phyloP scores from a whole-genome alignment of 2,797 vertebrate species.

The Momotus momota region DNA sequence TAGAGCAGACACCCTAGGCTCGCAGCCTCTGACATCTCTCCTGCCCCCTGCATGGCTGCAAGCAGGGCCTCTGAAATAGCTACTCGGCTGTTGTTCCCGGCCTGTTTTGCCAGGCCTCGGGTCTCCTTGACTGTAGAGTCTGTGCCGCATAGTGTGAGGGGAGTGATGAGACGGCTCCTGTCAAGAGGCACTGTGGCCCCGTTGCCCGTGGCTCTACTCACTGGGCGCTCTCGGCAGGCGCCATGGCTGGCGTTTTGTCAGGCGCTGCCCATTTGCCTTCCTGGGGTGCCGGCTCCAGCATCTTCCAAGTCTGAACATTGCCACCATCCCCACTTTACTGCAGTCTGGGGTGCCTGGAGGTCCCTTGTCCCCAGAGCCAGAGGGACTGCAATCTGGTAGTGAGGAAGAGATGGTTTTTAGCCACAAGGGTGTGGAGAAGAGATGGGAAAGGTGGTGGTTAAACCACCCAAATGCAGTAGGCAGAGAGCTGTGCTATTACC shows the following conservation, averaged over 20 bases:
- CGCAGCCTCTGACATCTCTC: rapidly evolving
- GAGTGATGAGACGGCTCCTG: background rate
- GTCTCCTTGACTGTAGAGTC: background rate
- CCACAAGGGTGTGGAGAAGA: background rate
- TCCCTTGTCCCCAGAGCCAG: background rate
- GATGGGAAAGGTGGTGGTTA: background rate
- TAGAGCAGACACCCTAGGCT: background rate
- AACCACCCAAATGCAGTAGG: background rate
- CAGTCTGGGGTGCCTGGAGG: background rate
- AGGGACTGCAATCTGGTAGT: background rate
- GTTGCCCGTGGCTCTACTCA: background rate
- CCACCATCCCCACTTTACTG: background rate
- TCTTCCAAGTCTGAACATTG: background rate
- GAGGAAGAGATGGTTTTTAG: background rate
- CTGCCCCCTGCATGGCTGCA: background rate
- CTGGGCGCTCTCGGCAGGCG: background rate
- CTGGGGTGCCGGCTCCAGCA: background rate
- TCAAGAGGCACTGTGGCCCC: background rate
- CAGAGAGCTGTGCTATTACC: background rate
- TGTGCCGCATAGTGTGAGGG: background rate
- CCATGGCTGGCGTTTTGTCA: background rate
- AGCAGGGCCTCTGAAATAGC: background rate
- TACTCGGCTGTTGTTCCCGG: background rate
- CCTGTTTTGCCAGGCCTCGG: background rate
- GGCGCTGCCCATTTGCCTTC: background rate